phyloP scores from a whole-genome alignment of 2,113 vertebrate species.

The Danio rerio region DNA sequence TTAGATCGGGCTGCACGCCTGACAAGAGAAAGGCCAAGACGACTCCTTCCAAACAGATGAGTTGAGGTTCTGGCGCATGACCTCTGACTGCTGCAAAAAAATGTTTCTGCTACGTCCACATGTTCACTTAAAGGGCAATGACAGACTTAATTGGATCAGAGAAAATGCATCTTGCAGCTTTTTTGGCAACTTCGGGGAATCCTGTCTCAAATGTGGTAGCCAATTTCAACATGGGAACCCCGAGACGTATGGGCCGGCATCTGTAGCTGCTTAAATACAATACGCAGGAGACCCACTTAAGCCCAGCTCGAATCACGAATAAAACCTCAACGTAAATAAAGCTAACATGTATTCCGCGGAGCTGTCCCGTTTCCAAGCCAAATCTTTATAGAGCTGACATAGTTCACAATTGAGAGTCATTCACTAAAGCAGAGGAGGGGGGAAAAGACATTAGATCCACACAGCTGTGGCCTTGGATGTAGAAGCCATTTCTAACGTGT shows the following conservation, averaged over 20 bases:
- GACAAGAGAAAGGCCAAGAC: constrained; percentile 52
- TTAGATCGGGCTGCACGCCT: constrained; percentile 55
- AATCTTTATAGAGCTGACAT: constrained; percentile 58
- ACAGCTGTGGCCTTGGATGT: constrained; percentile 50
- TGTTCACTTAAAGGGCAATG: constrained; percentile 68
- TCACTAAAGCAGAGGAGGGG: constrained; percentile 13
- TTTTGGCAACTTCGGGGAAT: constrained; percentile 58
- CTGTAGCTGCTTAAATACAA: constrained; percentile 60
- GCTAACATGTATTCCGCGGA: constrained; percentile 55
- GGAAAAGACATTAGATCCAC: constrained; percentile 40
- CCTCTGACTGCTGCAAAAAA: constrained; percentile 63
- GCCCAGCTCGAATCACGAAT: constrained; percentile 55
- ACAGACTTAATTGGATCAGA: constrained; percentile 66
- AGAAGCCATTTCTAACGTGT: constrained; percentile 43
- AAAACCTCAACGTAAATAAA: constrained; percentile 58
- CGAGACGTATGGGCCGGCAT: constrained; percentile 46
- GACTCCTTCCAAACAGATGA: constrained; percentile 57
- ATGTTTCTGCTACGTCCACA: constrained; percentile 61
- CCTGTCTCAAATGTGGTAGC: constrained; percentile 57
- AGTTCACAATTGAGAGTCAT: constrained; percentile 41
- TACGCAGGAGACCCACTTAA: constrained; percentile 52
- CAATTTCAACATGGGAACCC: constrained; percentile 57
- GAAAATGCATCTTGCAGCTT: constrained; percentile 62
- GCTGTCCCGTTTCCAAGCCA: constrained; percentile 45
- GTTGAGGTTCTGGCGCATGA: constrained; percentile 62